Evolutionary conservation across 1,140 invertebrate genomes (phyloP).

Genomic region (Macrostomum lignano): DNA sequence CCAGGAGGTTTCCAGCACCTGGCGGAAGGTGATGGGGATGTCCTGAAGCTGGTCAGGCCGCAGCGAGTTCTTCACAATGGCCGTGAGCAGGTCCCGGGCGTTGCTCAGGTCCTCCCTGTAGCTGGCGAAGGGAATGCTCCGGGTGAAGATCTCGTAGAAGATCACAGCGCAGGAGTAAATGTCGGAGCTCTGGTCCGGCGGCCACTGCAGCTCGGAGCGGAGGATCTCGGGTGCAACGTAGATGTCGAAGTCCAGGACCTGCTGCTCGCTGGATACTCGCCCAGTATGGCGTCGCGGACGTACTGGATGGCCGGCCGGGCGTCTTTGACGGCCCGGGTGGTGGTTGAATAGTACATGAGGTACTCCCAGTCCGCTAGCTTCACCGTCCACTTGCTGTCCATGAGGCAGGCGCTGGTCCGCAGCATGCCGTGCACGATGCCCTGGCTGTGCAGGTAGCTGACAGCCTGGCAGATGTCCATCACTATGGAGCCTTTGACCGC

Average conservation of each 20-base stretch:
- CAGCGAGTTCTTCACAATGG: conserved; percentile 9
- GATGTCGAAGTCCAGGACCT: conserved; percentile 8
- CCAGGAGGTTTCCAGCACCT: conserved; percentile 13
- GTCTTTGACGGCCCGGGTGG: conserved; percentile 4
- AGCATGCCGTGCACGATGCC: conserved; percentile 13
- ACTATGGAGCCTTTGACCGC: conserved; percentile 12
- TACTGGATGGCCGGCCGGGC: not conserved
- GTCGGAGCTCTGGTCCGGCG: conserved; percentile 8
- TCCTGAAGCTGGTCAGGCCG: conserved; percentile 9
- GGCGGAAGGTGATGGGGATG: conserved; percentile 8
- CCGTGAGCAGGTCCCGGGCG: conserved; percentile 9
- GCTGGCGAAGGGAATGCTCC: conserved; percentile 12
- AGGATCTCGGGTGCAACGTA: conserved; percentile 14
- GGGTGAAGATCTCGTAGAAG: conserved; percentile 12
- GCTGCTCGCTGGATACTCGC: conserved; percentile 5
- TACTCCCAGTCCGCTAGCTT: conserved; percentile 14
- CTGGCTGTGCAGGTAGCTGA: conserved; percentile 12
- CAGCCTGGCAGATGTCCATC: conserved; percentile 11
- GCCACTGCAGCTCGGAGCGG: conserved; percentile 7
- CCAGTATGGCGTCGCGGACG: conserved; percentile 5
- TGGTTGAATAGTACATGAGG: conserved; percentile 5
- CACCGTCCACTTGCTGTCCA: too few species aligned
- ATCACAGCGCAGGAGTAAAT: conserved; percentile 13
- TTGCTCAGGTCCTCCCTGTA: conserved; percentile 8
- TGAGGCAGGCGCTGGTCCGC: conserved; percentile 10